Evolutionary conservation across 2,113 vertebrate species (phyloP).

Genomic region (Gasterosteus aculeatus): DNA sequence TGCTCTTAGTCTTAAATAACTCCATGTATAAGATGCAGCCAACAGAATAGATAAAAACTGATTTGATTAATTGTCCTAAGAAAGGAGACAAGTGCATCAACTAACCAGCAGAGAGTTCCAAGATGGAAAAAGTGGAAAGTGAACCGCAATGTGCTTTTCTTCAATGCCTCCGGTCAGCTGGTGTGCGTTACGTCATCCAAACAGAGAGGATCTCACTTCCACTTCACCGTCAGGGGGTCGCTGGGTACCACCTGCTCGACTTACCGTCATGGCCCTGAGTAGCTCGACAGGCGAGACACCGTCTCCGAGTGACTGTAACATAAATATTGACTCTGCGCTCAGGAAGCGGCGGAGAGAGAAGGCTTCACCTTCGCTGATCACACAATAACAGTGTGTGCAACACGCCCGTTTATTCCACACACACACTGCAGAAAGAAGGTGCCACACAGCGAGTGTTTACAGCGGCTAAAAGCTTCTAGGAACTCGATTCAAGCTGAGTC

Average conservation of each 20-base stretch:
- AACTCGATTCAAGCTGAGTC: not conserved
- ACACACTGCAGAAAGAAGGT: too few relatives aligned
- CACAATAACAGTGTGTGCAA: not conserved
- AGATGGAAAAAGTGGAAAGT: constrained; percentile 5
- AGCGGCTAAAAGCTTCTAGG: not conserved
- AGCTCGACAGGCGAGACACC: not conserved
- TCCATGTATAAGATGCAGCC: not conserved
- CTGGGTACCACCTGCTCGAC: constrained; percentile 31
- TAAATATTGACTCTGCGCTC: constrained; percentile 60
- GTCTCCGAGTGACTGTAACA: constrained; percentile 46
- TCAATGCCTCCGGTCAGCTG: not conserved
- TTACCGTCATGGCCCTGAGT: constrained; percentile 19
- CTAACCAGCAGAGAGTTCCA: not conserved
- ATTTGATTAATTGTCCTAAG: too few relatives aligned
- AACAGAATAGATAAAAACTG: not conserved
- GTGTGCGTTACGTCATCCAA: constrained; percentile 8
- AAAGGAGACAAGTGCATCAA: not conserved
- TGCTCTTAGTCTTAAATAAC: not conserved
- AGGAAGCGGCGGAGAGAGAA: not conserved
- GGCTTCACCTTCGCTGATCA: not conserved
- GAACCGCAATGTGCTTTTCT: not conserved
- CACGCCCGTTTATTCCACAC: not conserved
- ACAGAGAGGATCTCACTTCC: constrained; percentile 14
- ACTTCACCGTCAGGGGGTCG: constrained; percentile 14
- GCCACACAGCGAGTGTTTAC: constrained; percentile 21